Evolutionary conservation across 2,888 invertebrate genomes (phyloP).

Genomic region (Chironomus riparius): DNA sequence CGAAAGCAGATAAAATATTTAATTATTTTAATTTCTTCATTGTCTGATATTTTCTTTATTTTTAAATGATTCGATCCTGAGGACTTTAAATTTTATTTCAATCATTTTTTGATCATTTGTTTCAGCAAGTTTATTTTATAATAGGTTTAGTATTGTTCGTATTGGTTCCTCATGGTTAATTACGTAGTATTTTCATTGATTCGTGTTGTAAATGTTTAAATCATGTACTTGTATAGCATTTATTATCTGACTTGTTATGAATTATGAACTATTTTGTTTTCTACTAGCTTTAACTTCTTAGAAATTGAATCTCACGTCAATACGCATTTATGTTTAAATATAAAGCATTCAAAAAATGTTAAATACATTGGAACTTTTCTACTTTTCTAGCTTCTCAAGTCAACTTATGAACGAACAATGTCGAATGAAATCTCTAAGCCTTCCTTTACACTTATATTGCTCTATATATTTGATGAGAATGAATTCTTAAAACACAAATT

Average conservation of each 20-base stretch:
- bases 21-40: not conserved
- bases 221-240: not conserved
- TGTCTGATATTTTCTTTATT: not conserved
- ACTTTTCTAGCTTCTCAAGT: not conserved
- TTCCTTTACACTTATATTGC: not conserved
- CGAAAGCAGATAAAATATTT: not conserved
- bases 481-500: not conserved
- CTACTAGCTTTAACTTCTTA: not conserved
- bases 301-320: not conserved
- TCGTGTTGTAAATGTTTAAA: not conserved
- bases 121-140: not conserved
- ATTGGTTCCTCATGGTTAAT: not conserved
- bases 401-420: not conserved
- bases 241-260: not conserved
- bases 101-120: not conserved
- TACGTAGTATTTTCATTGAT: not conserved
- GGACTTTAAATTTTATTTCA: not conserved
- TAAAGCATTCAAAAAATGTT: not conserved
- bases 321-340: not conserved
- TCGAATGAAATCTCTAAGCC: not conserved
- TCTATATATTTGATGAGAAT: not conserved
- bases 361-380: not conserved
- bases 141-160: not conserved
- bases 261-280: not conserved
- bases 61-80: constrained; percentile 1